A percentile compares a stretch with the other conserved stretches of the same genome.
These are phyloP conservation scores for Macrosoma leucophasiata DNA, from an alignment of 2,888 invertebrate species.

Conservation along the genomic window DNA sequence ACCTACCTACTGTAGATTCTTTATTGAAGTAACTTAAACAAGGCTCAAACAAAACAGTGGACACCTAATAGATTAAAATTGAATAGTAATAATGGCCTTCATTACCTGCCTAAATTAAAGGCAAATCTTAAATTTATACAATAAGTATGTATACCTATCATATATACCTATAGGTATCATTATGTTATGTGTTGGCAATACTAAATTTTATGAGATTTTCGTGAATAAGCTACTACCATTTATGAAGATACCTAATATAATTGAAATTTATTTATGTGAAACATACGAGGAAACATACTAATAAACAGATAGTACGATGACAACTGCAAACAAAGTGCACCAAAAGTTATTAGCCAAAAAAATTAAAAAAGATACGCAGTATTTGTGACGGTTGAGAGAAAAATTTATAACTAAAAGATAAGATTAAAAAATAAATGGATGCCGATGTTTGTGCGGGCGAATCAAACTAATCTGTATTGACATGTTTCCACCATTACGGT, in stretches of 20 bases:
- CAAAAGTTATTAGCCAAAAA: conserved; percentile 6
- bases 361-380: conserved; percentile 11
- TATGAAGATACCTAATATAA: too few species aligned
- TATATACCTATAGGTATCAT: not conserved
- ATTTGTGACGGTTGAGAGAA: conserved; percentile 15
- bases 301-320: not conserved
- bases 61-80: too few species aligned
- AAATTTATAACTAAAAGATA: conserved; percentile 13
- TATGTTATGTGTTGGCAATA: not conserved
- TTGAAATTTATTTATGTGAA: too few species aligned
- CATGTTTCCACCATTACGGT: conserved; percentile 70
- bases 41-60: too few species aligned
- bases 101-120: too few species aligned
- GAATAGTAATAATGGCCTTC: too few species aligned
- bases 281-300: too few species aligned
- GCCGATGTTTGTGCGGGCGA: conserved; percentile 29
- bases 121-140: not conserved
- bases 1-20: too few species aligned
- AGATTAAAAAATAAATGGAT: conserved; percentile 26
- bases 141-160: not conserved
- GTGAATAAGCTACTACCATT: too few species aligned
- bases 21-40: too few species aligned
- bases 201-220: too few species aligned
- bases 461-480: conserved; percentile 63
- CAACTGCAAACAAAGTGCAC: not conserved